phyloP scores from a whole-genome alignment of 2,797 vertebrate genomes.

The Alcedo quadribrachys region DNA sequence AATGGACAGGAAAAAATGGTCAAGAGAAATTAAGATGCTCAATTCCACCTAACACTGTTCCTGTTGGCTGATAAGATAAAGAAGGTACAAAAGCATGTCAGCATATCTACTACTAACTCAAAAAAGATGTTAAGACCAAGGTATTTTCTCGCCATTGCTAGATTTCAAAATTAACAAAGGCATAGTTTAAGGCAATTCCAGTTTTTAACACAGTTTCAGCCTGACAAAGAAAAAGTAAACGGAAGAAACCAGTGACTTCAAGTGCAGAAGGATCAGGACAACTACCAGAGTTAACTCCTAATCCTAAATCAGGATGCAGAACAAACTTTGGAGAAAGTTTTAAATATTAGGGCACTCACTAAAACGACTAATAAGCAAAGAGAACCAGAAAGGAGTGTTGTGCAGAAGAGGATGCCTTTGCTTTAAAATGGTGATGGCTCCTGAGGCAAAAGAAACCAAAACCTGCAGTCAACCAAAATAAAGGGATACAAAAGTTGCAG shows the following conservation, averaged over 20 bases:
- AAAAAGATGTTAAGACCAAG: neutral
- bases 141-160: neutral
- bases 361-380: neutral
- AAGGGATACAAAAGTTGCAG: slow-evolving; percentile 9
- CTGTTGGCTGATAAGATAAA: neutral
- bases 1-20: neutral
- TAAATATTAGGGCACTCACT: neutral
- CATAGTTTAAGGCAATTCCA: neutral
- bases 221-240: neutral
- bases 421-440: neutral
- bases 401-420: neutral
- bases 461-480: neutral
- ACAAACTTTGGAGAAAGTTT: neutral
- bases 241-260: neutral
- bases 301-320: neutral
- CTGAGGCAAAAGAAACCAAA: slow-evolving; percentile 3
- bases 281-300: neutral
- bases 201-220: neutral
- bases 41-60: neutral
- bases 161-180: neutral
- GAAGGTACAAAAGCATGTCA: neutral
- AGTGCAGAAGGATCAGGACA: neutral
- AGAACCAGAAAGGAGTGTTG: neutral
- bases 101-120: neutral
- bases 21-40: neutral